Conservation (phyloP, 1,140 invertebrate species). For the Cryptotermes secundus region DNA sequence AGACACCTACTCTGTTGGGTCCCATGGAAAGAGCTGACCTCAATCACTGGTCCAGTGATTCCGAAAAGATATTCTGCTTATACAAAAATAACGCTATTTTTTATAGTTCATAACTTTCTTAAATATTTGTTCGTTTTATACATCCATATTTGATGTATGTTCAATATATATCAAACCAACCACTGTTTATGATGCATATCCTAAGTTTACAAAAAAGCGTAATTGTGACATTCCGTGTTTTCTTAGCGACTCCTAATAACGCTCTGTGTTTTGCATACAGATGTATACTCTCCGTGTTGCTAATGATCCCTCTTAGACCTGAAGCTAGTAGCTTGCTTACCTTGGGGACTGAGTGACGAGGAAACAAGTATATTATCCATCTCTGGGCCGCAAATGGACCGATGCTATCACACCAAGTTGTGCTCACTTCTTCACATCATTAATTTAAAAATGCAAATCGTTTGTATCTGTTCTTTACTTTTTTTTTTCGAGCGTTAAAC, state of each 20-base stretch:
- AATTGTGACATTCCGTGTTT: background rate
- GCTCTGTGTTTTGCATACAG: background rate
- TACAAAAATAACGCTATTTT: background rate
- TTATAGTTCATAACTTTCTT: background rate
- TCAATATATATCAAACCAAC: background rate
- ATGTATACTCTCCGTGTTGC: background rate
- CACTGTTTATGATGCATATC: background rate
- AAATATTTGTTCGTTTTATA: background rate
- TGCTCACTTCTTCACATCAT: background rate
- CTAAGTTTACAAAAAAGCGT: background rate
- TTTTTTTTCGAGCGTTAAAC: background rate
- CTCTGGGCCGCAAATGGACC: background rate
- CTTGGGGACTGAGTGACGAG: background rate
- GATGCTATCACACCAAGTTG: background rate
- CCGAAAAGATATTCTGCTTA: too few relatives aligned
- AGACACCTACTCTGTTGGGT: too few relatives aligned
- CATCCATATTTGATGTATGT: background rate
- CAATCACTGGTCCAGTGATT: too few relatives aligned
- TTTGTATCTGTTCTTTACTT: background rate
- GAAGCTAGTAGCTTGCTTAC: background rate
- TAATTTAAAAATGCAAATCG: constrained; percentile 11
- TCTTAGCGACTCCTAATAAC: background rate
- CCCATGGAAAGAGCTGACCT: too few relatives aligned
- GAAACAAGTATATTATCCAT: background rate
- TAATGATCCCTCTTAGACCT: background rate